These are phyloP conservation scores for Aleiodes leptofemur DNA, from an alignment of 2,888 invertebrate genomes.

Conservation along the genomic window DNA sequence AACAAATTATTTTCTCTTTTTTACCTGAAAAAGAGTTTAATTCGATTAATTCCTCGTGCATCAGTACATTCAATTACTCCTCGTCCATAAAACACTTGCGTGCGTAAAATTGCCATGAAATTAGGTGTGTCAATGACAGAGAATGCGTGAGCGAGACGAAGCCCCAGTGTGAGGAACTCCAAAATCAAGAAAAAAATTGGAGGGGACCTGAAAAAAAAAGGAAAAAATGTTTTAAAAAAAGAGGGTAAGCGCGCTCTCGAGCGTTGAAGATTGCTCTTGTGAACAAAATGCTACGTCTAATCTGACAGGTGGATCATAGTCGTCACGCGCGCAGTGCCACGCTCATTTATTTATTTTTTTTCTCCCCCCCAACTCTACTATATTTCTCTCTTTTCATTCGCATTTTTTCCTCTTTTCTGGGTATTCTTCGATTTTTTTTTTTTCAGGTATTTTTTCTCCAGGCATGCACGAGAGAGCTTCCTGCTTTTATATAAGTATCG, in stretches of 20 bases:
- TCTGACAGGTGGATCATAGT: slow-evolving; percentile 60
- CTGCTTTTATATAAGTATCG: slow-evolving; percentile 55
- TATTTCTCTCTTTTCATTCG: slow-evolving; percentile 29
- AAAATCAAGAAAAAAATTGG: slow-evolving; percentile 13
- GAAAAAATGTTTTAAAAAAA: neutral
- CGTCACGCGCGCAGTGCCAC: slow-evolving; percentile 53
- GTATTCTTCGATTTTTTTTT: slow-evolving; percentile 39
- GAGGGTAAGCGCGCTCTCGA: slow-evolving; percentile 45
- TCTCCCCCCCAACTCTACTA: neutral
- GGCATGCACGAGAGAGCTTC: slow-evolving; percentile 52
- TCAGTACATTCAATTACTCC: slow-evolving; percentile 19
- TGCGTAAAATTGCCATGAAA: slow-evolving; percentile 45
- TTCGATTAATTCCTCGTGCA: slow-evolving; percentile 18
- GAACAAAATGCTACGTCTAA: slow-evolving; percentile 58
- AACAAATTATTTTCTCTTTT: too few relatives aligned
- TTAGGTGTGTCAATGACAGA: slow-evolving; percentile 43
- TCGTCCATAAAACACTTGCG: slow-evolving; percentile 32
- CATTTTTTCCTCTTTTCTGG: slow-evolving; percentile 34
- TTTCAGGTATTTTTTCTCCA: slow-evolving; percentile 25
- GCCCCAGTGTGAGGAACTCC: slow-evolving; percentile 21
- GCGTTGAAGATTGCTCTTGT: slow-evolving; percentile 57
- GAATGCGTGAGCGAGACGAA: slow-evolving; percentile 44
- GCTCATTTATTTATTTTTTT: slow-evolving; percentile 31
- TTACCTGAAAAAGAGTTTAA: too few relatives aligned
- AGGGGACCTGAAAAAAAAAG: neutral